Base-by-base conservation (phyloP, 2,797 vertebrate species). In the Leuciscus waleckii region DNA sequence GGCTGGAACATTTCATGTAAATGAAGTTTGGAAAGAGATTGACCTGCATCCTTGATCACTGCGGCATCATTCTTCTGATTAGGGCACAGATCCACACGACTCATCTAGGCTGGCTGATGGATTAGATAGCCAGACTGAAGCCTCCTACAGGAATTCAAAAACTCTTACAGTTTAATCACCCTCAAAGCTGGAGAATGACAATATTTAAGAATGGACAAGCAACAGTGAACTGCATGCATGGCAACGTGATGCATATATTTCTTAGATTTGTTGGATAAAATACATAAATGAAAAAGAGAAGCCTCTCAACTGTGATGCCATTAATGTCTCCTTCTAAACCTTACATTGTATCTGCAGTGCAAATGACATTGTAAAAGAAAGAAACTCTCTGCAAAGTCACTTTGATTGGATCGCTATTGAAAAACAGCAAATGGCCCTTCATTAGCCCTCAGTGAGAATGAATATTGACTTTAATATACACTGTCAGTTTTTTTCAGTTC, bases 61-160 rank as follows among this genome's bases (percentile, higher is more conserved):
- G 86, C 86, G 73, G 86, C 89, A 91, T 91, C 88, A 83, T 87
- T 91, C 90, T 88, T 89, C 86, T 79, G 89, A 91, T 90, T 89
- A 87, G 86, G 87, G 86, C 87, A 76, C 85, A 79, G 88, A 90
- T 88, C 86, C 69, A 73, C 84, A 58, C 75, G 67, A 82, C 87
- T 87, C 87, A 83, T 87, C 80, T 83, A 65, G 79, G 85, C 85
- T 83, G 80, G 43, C 83, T 91, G 90, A 91, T 90, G 89, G 89
- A 91, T 90, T 90, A 90, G 86, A 37, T 29, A 46, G 75, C 80
- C 84, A 83, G 77, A 73, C 70, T 74, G 81, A 90, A 81, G 79
- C 84, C 81, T 88, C 88, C 89, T 85, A 82, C 81, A 87, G 88
- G 89, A 88, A 89, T 89, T 87, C 81, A 87, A 75, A 89, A 88